Evolutionary conservation across 2,797 vertebrate genomes (phyloP).

Genomic region (Nannoperca obscura): DNA sequence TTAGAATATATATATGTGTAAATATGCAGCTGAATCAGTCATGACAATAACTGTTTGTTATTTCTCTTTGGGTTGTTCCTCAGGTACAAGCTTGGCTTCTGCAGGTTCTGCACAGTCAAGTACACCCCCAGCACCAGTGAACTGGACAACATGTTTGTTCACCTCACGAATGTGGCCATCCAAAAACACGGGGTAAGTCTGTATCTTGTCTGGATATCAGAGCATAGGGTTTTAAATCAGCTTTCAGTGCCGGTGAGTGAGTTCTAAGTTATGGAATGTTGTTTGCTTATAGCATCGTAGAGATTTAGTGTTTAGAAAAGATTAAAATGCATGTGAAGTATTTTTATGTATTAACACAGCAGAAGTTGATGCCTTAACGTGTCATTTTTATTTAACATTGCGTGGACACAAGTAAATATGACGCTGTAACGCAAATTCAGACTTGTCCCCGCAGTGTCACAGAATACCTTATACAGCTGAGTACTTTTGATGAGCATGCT

Average conservation of each 20-base stretch:
- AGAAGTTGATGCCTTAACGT: too few relatives aligned
- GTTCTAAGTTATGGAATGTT: not conserved
- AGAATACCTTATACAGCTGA: not conserved
- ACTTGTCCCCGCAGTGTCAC: not conserved
- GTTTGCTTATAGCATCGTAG: too few relatives aligned
- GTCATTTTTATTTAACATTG: too few relatives aligned
- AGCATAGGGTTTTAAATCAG: not conserved
- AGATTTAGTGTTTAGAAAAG: too few relatives aligned
- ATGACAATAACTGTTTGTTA: not conserved
- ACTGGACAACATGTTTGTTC: slow-evolving; percentile 98
- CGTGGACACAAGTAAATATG: too few relatives aligned
- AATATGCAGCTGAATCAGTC: not conserved
- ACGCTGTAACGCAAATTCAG: not conserved
- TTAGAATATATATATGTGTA: too few relatives aligned
- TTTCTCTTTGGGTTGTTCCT: slow-evolving; percentile 18
- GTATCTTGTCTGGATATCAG: not conserved
- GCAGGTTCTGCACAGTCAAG: slow-evolving; percentile 98
- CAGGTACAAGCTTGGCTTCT: slow-evolving; percentile 99
- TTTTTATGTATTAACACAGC: too few relatives aligned
- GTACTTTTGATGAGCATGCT: not conserved
- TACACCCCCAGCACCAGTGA: slow-evolving; percentile 98
- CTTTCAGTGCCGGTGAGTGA: not conserved
- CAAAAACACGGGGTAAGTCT: slow-evolving; percentile 95
- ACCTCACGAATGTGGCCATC: slow-evolving; percentile 98
- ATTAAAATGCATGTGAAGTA: not conserved